These are phyloP conservation scores for Babyrousa celebensis DNA, from an alignment of 2,797 vertebrate genomes.

Conservation along the genomic window DNA sequence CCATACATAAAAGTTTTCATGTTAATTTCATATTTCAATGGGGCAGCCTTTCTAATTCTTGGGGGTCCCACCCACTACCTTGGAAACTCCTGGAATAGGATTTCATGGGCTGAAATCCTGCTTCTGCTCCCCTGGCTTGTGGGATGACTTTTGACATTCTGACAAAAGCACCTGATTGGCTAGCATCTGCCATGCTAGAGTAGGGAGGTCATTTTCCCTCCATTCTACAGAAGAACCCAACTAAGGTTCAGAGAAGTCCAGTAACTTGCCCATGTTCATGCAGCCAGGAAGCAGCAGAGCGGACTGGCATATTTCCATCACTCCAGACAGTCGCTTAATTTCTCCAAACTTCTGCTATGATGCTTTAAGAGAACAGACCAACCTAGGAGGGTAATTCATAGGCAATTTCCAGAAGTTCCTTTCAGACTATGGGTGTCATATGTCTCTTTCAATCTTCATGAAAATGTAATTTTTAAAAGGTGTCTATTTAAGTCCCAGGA, in stretches of 20 bases:
- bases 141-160: neutral
- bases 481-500: constrained; percentile 3
- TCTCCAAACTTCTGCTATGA: neutral
- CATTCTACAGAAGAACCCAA: neutral
- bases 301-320: neutral
- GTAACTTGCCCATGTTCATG: neutral
- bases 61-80: neutral
- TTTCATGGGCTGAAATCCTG: neutral
- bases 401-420: neutral
- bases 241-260: neutral
- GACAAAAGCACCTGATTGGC: neutral
- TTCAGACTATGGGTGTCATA: neutral
- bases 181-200: neutral
- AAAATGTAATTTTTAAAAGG: constrained; percentile 35
- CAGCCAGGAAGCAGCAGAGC: neutral
- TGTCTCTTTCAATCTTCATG: neutral
- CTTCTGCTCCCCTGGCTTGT: too few relatives aligned
- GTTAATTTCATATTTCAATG: constrained; percentile 24
- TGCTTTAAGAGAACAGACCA: neutral
- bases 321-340: neutral
- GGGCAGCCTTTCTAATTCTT: neutral
- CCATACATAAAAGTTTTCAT: neutral
- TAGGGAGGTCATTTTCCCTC: neutral
- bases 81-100: neutral
- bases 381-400: rapidly evolving